phyloP scores from a whole-genome alignment of 2,113 vertebrate genomes.

The Nestor notabilis region DNA sequence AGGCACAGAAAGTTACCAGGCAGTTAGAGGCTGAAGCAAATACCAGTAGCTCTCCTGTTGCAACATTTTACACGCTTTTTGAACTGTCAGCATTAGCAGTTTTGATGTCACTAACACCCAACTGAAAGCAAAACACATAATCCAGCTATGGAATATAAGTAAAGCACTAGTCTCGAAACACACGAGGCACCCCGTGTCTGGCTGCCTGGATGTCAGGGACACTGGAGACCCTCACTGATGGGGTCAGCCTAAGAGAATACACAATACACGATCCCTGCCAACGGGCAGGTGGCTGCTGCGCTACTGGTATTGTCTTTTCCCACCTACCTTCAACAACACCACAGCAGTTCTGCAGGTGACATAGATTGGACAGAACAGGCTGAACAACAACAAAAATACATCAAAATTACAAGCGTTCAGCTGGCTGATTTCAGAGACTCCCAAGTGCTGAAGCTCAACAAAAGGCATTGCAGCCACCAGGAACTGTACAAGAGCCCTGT shows the following conservation, averaged over 20 bases:
- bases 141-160: background rate
- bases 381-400: background rate
- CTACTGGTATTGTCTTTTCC: background rate
- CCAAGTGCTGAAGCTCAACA: background rate
- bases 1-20: background rate
- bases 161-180: background rate
- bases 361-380: background rate
- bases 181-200: background rate
- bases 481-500: background rate
- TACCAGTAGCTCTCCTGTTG: fast-evolving
- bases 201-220: background rate
- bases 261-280: background rate
- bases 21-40: background rate
- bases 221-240: background rate
- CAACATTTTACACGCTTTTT: background rate
- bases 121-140: background rate
- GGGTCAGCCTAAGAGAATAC: background rate
- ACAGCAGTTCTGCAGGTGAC: background rate
- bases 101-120: background rate
- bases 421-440: background rate
- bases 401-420: background rate
- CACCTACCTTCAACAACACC: background rate
- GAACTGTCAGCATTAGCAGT: background rate
- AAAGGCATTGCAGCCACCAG: background rate
- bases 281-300: background rate